Base-by-base conservation (phyloP, 2,113 vertebrate species). In the Gulo gulo region DNA sequence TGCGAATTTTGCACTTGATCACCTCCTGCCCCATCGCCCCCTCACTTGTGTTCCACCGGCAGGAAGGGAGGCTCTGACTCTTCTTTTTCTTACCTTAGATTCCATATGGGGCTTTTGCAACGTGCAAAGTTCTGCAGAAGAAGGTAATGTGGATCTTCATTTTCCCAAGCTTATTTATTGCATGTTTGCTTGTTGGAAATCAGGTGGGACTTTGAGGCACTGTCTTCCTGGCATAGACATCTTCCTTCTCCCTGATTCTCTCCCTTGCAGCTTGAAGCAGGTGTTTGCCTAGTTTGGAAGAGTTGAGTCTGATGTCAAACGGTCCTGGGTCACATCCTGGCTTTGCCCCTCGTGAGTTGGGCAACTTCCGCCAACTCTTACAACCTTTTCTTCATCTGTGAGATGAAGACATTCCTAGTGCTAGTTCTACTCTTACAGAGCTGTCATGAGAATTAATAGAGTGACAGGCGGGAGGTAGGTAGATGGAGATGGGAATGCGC, bases 81-180 rank as follows among this genome's bases (percentile, higher is more conserved):
- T 61, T 84, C 84, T 96, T 78, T 96, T 6, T 98, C 74, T 80
- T 34, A 9, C 96, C 94, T 57, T 97, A 99, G 99, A 99, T 99
- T 98, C 99, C 99, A 3, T 99, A 99, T 4, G 99, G 99, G 97
- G 99, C 96, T 81, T 99, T 99, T 97, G 99, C 99, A 65, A 99
- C 99, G 7, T 99, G 99, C 96, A 99, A 99, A 97, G 99, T 99
- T 95, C 98, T 99, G 8, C 99, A 99, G 92, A 99, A 99, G 97
- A 99, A 99, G 99, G 99, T 99, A 97, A 98, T 97, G 15, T 1
- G 24, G 1, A 31, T 23, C 47, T 50, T 80, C 21, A 11, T 88
- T 45, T 86, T 55, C 61, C 59, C 4, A 86, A 31, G 52, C 7
- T 26, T 7, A 4, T 73, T 84, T 39, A 0, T 84, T 81, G 57